Percentiles rank a stretch among this genome's conserved stretches.
Conservation (phyloP, 2,113 vertebrate genomes). For the Tetraodon nigroviridis region DNA sequence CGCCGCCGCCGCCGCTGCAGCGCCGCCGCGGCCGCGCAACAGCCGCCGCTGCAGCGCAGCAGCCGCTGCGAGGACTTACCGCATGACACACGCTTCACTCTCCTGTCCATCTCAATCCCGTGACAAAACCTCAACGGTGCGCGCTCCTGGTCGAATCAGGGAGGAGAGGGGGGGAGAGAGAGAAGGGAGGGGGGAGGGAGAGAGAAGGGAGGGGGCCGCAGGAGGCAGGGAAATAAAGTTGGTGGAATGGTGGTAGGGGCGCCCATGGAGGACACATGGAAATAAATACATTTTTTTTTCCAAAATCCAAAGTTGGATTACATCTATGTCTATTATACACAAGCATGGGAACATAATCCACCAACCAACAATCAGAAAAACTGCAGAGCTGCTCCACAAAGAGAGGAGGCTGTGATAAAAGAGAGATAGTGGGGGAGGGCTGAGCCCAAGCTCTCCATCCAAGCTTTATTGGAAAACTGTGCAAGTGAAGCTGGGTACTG, state of each 20-base stretch:
- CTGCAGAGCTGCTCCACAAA: constrained; percentile 36
- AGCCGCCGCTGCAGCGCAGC: constrained; percentile 57
- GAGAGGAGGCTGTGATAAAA: constrained; percentile 61
- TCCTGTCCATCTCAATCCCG: constrained; percentile 71
- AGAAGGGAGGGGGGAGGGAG: constrained; percentile 29
- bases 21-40: constrained; percentile 60
- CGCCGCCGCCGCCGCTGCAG: constrained; percentile 58
- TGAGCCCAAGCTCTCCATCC: constrained; percentile 65
- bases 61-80: constrained; percentile 57
- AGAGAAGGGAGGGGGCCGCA: constrained; percentile 29
- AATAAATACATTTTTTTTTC: too few species aligned
- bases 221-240: constrained; percentile 40
- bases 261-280: constrained; percentile 47
- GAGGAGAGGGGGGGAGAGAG: constrained; percentile 4
- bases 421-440: constrained; percentile 60
- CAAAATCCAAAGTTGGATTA: constrained; percentile 41
- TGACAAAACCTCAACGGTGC: constrained; percentile 69
- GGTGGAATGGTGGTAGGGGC: constrained; percentile 41
- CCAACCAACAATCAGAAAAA: constrained; percentile 41
- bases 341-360: constrained; percentile 45
- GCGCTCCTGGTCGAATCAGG: constrained; percentile 40
- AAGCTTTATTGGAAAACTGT: constrained; percentile 75
- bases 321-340: constrained; percentile 35
- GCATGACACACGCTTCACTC: constrained; percentile 73
- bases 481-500: constrained; percentile 70